Conservation (phyloP, 2,797 vertebrate genomes). For the Atherinosoma microstoma region DNA sequence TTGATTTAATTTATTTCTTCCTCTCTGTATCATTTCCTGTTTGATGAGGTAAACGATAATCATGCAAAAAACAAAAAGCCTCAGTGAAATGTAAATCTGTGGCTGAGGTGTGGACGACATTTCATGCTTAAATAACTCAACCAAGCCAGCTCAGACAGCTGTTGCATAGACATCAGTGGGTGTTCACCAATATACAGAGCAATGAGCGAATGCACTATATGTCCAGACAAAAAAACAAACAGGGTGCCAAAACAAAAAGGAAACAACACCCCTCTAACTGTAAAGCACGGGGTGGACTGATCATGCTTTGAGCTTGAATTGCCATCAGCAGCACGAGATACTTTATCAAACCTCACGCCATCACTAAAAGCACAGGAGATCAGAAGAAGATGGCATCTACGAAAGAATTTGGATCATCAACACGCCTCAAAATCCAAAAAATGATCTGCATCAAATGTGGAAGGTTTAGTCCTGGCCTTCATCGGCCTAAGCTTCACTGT, state of each 20-base stretch:
- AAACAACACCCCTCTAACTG: neutral
- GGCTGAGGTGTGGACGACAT: slow-evolving; percentile 1
- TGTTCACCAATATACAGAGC: neutral
- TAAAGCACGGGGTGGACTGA: neutral
- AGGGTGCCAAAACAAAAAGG: neutral
- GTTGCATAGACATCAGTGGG: neutral
- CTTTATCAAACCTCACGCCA: neutral
- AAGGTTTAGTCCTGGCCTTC: too few relatives aligned
- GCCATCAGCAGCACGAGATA: neutral
- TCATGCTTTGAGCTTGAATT: neutral
- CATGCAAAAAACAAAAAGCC: slow-evolving; percentile 11
- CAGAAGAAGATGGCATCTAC: neutral
- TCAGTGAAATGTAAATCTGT: slow-evolving; percentile 1
- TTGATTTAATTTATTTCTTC: neutral
- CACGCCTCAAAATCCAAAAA: neutral
- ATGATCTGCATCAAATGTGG: too few relatives aligned
- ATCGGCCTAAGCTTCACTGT: neutral
- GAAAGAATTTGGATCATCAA: neutral
- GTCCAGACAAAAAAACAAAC: neutral
- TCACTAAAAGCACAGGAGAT: neutral
- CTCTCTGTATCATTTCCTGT: neutral
- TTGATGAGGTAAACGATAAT: neutral
- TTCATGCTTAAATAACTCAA: slow-evolving; percentile 6
- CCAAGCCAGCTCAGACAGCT: neutral
- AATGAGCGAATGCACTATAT: neutral